Conservation (phyloP, 2,113 vertebrate genomes). For the Ancistrus triradiatus region DNA sequence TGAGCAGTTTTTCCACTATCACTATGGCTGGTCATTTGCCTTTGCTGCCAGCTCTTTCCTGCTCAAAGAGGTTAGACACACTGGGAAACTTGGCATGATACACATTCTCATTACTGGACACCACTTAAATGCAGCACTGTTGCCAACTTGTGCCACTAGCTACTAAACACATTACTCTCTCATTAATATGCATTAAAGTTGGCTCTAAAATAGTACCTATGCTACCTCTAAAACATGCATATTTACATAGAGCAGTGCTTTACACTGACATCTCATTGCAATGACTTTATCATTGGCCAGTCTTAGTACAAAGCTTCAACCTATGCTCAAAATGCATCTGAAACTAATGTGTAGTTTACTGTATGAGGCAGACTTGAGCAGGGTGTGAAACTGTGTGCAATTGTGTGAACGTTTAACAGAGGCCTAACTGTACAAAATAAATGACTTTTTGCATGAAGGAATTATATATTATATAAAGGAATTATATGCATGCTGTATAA, state of each 20-base stretch:
- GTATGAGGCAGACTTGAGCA: too few species aligned
- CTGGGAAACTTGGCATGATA: not conserved
- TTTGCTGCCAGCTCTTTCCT: slow-evolving; percentile 85
- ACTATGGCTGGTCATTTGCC: slow-evolving; percentile 87
- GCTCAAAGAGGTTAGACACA: slow-evolving; percentile 77
- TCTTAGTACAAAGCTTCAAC: too few species aligned
- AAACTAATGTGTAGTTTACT: too few species aligned
- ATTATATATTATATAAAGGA: too few species aligned
- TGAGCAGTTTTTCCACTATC: slow-evolving; percentile 80
- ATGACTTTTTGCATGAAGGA: too few species aligned
- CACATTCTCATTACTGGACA: slow-evolving; percentile 2
- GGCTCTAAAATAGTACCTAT: slow-evolving; percentile 1
- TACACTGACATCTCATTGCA: too few species aligned
- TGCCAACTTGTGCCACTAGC: slow-evolving; percentile 15
- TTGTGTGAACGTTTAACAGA: too few species aligned
- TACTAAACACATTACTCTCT: slow-evolving; percentile 10
- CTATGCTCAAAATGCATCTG: too few species aligned
- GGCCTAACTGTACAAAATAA: too few species aligned
- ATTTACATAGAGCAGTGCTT: slow-evolving; percentile 5
- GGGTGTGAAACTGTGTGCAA: too few species aligned
- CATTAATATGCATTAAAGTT: slow-evolving; percentile 35
- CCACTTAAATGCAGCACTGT: slow-evolving; percentile 18
- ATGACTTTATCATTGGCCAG: too few species aligned
- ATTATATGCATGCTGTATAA: too few species aligned
- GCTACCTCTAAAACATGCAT: slow-evolving; percentile 11